A percentile compares a stretch with the other conserved stretches of the same genome.
Evolutionary conservation across 1,140 invertebrate genomes (phyloP).

Genomic region (Sarcophaga peregrina): DNA sequence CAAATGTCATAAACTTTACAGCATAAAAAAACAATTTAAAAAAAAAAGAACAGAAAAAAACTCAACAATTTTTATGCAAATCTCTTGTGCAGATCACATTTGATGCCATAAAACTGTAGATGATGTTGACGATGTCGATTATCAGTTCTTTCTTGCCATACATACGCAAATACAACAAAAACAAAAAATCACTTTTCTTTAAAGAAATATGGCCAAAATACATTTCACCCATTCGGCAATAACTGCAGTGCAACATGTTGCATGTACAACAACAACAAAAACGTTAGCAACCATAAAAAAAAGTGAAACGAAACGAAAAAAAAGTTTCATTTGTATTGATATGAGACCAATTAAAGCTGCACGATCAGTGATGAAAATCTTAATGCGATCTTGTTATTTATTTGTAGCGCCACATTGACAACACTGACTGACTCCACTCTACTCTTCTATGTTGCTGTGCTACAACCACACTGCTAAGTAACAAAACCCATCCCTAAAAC

Average conservation of each 20-base stretch:
- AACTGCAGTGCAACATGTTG: background rate
- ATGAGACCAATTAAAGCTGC: slow-evolving; percentile 41
- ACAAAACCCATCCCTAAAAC: background rate
- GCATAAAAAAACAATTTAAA: background rate
- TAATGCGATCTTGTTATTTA: slow-evolving; percentile 39
- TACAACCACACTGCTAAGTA: background rate
- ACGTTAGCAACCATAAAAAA: background rate
- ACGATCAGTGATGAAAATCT: slow-evolving; percentile 41
- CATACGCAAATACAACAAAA: no score
- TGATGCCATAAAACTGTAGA: background rate
- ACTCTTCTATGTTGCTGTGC: background rate
- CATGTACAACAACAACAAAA: background rate
- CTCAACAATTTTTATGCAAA: no score
- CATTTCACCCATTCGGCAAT: background rate
- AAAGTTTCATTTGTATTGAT: slow-evolving; percentile 27
- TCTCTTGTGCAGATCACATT: background rate
- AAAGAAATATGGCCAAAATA: slow-evolving; percentile 14
- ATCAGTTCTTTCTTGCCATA: background rate
- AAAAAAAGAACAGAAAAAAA: background rate
- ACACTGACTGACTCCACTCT: background rate
- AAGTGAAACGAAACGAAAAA: background rate
- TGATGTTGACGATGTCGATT: background rate
- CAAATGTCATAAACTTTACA: slow-evolving; percentile 16
- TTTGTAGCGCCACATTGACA: slow-evolving; percentile 38
- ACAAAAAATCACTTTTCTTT: no score